phyloP scores from a whole-genome alignment of 2,888 invertebrate genomes.

The Meliscaeva auricollis region DNA sequence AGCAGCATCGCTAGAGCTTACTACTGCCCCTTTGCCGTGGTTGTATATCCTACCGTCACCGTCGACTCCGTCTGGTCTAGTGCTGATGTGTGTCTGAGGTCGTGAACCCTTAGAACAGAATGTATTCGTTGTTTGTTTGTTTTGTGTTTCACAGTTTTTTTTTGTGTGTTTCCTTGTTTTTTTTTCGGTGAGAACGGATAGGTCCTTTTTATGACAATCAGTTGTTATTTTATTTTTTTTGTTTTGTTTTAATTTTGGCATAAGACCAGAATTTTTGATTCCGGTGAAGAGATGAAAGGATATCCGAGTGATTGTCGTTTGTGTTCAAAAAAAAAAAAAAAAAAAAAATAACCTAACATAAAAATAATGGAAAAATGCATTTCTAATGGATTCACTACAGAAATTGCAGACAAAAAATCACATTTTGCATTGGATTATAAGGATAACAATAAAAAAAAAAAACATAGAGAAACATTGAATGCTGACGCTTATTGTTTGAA shows the following conservation, averaged over 20 bases:
- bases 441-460: slow-evolving; percentile 35
- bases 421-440: slow-evolving; percentile 62
- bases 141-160: slow-evolving; percentile 22
- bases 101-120: slow-evolving; percentile 78
- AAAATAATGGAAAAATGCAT: slow-evolving; percentile 16
- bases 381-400: slow-evolving; percentile 34
- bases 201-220: slow-evolving; percentile 52
- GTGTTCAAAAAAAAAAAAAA: slow-evolving; percentile 22
- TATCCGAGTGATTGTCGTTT: slow-evolving; percentile 61
- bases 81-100: slow-evolving; percentile 78
- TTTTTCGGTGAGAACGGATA: slow-evolving; percentile 48
- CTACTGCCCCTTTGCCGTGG: slow-evolving; percentile 1
- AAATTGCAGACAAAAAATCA: slow-evolving; percentile 15
- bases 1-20: background rate
- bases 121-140: slow-evolving; percentile 55
- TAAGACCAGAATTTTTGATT: slow-evolving; percentile 63
- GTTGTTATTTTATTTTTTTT: slow-evolving; percentile 1
- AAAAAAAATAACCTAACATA: background rate
- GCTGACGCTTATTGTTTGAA: background rate
- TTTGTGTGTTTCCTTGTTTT: slow-evolving; percentile 32
- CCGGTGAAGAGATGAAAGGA: slow-evolving; percentile 59
- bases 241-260: slow-evolving; percentile 41
- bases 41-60: slow-evolving; percentile 4
- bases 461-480: background rate
- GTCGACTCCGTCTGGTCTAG: slow-evolving; percentile 51